A percentile compares a stretch with the other conserved stretches of the same genome.
Evolutionary conservation across 2,797 vertebrate species (phyloP).

Genomic region (Taenioides sp.): DNA sequence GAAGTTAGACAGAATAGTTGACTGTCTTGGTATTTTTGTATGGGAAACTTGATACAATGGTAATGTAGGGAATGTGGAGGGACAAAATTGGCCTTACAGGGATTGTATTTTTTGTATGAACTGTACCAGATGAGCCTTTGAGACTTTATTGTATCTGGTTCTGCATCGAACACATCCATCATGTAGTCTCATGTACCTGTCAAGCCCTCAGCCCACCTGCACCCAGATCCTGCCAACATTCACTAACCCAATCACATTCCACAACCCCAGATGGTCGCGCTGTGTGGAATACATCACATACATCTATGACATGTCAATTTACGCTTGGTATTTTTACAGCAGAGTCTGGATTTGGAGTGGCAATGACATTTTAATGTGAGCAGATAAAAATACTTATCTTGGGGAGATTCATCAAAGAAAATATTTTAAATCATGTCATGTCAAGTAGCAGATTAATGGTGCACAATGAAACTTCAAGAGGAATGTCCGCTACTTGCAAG

Average conservation of each 20-base stretch:
- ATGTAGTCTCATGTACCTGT: background rate
- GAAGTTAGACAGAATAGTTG: background rate
- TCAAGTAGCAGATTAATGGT: background rate
- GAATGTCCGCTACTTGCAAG: no score
- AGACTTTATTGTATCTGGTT: constrained; percentile 2
- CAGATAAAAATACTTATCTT: background rate
- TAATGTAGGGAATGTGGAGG: background rate
- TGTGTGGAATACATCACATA: background rate
- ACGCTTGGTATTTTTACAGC: background rate
- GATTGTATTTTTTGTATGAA: background rate
- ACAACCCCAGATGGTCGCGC: background rate
- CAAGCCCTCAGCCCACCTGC: background rate
- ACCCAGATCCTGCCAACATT: constrained; percentile 1
- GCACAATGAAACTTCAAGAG: no score
- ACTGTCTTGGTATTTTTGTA: background rate
- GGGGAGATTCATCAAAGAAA: background rate
- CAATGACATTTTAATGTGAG: background rate
- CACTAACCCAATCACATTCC: background rate
- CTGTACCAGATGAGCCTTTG: background rate
- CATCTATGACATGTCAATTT: background rate
- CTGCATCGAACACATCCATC: background rate
- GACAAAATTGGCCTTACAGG: background rate
- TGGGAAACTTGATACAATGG: background rate
- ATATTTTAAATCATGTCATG: background rate
- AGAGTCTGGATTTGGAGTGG: background rate